Percentiles rank a stretch among this genome's conserved stretches.
phyloP scores from a whole-genome alignment of 1,140 invertebrate genomes.

The Calliopsis andreniformis region DNA sequence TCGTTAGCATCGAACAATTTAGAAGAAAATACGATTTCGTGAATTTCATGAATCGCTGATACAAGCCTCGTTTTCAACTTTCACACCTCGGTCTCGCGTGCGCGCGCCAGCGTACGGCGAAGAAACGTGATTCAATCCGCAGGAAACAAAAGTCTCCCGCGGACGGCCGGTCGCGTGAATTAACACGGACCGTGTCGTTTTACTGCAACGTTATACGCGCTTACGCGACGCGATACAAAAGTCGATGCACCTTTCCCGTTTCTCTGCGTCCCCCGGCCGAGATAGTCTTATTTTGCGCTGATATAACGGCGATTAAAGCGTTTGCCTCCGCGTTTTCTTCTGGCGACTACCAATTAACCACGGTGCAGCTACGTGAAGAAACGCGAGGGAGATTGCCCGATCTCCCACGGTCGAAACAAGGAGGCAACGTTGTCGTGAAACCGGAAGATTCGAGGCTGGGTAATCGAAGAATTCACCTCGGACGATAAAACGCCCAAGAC shows the following conservation, averaged over 20 bases:
- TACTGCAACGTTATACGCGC: constrained; percentile 60
- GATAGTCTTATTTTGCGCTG: constrained; percentile 53
- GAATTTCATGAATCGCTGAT: neutral
- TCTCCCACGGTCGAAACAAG: constrained; percentile 58
- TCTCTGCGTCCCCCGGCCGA: neutral
- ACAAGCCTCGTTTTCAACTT: constrained; percentile 5
- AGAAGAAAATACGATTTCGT: neutral
- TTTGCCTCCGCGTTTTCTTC: constrained; percentile 45
- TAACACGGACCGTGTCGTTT: constrained; percentile 61
- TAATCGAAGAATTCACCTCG: constrained; percentile 11
- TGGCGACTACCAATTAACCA: constrained; percentile 60
- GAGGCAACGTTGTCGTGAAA: constrained; percentile 60
- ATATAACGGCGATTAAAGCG: constrained; percentile 63
- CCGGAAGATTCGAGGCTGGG: constrained; percentile 45
- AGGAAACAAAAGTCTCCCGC: constrained; percentile 51
- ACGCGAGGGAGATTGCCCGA: constrained; percentile 50
- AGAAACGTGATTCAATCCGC: constrained; percentile 23
- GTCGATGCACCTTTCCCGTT: constrained; percentile 37
- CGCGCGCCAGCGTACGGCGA: too few species aligned
- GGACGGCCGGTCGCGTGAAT: constrained; percentile 31
- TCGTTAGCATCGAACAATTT: too few species aligned
- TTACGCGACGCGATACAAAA: constrained; percentile 50
- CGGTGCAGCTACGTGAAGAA: constrained; percentile 36
- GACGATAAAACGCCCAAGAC: constrained; percentile 12
- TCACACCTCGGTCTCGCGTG: constrained; percentile 11